phyloP scores from a whole-genome alignment of 2,797 vertebrate genomes.

The Oreortyx pictus region DNA sequence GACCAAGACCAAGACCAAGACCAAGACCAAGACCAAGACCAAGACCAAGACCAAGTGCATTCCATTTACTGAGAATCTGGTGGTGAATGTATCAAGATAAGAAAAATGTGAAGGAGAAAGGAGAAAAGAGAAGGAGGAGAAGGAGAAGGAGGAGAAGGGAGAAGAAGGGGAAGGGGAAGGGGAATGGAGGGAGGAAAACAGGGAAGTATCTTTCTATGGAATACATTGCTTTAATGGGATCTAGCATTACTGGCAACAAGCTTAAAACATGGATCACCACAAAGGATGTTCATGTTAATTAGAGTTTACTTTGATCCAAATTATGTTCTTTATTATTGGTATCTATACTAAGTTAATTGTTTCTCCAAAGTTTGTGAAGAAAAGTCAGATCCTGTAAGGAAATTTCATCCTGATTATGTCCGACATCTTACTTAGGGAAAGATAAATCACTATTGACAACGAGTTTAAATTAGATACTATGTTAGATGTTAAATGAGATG shows the following conservation, averaged over 20 bases:
- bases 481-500: slow-evolving; percentile 8
- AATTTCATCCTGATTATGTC: slow-evolving; percentile 25
- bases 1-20: not conserved
- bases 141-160: no score
- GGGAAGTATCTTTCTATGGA: not conserved
- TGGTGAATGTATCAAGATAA: not conserved
- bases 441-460: slow-evolving; percentile 32
- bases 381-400: slow-evolving; percentile 16
- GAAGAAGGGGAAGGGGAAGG: not conserved
- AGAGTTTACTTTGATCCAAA: not conserved
- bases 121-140: no score
- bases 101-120: not conserved
- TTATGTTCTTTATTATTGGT: not conserved
- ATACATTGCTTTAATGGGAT: not conserved
- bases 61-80: not conserved
- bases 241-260: not conserved
- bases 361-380: not conserved
- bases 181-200: no score
- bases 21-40: not conserved
- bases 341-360: not conserved
- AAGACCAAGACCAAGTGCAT: not conserved
- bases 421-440: slow-evolving; percentile 14
- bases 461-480: slow-evolving; percentile 39
- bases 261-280: not conserved
- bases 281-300: not conserved